phyloP scores from a whole-genome alignment of 2,888 invertebrate species.

The Theretra japonica region DNA sequence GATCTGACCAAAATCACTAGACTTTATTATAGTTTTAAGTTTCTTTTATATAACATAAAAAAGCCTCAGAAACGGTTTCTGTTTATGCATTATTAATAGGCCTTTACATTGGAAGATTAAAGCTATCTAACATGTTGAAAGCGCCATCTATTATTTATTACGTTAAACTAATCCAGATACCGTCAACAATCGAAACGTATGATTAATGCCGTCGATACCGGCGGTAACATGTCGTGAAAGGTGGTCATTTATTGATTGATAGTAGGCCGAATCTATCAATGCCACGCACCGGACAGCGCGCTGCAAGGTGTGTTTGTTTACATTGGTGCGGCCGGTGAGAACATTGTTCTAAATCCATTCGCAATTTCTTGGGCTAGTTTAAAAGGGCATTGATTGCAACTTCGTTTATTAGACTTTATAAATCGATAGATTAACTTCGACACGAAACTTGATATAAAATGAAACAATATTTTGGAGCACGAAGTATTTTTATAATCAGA shows the following conservation, averaged over 20 bases:
- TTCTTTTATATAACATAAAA: background rate
- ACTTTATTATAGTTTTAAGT: background rate
- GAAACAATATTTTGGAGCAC: too few species aligned
- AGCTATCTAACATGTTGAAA: background rate
- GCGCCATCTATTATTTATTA: constrained; percentile 6
- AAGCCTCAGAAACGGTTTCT: background rate
- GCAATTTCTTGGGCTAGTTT: constrained; percentile 44
- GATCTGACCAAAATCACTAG: background rate
- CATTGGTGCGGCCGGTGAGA: constrained; percentile 39
- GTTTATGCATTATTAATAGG: background rate
- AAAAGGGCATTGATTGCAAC: constrained; percentile 41
- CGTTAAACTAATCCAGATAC: constrained; percentile 11
- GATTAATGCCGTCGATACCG: constrained; percentile 33
- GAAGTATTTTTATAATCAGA: too few species aligned
- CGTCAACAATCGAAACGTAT: constrained; percentile 17
- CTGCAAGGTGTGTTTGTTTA: constrained; percentile 40
- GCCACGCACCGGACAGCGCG: constrained; percentile 34
- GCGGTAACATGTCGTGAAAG: constrained; percentile 46
- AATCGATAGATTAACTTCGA: background rate
- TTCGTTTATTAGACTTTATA: background rate
- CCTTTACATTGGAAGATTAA: background rate
- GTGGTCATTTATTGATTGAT: constrained; percentile 48
- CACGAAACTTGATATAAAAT: background rate
- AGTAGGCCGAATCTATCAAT: constrained; percentile 47
- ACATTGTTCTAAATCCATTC: constrained; percentile 44